Conservation (phyloP, 2,888 invertebrate species). For the Rhabditoides inermis region DNA sequence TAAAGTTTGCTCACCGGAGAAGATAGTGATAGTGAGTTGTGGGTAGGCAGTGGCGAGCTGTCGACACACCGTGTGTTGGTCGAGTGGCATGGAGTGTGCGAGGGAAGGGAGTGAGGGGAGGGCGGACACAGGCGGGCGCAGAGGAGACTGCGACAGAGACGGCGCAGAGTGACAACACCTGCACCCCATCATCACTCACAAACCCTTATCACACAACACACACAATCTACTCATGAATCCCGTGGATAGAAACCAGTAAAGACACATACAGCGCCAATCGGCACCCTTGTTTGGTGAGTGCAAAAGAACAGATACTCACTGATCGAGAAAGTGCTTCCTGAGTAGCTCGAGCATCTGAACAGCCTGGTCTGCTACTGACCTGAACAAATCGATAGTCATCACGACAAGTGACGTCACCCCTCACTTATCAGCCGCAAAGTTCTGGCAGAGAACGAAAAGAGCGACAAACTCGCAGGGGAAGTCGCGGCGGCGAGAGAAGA, state of each 20-base stretch:
- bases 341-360: constrained; percentile 79
- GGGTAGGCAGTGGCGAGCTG: constrained; percentile 88
- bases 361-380: constrained; percentile 62
- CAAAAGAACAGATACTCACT: constrained; percentile 6
- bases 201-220: too few species aligned
- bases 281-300: too few species aligned
- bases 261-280: too few species aligned
- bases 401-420: constrained; percentile 73
- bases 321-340: constrained; percentile 83
- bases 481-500: constrained; percentile 78
- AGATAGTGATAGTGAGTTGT: constrained; percentile 97
- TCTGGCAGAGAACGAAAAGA: constrained; percentile 86
- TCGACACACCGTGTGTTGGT: constrained; percentile 77
- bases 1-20: constrained; percentile 69
- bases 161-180: too few species aligned
- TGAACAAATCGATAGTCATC: background rate
- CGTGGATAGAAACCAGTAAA: too few species aligned
- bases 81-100: constrained; percentile 66
- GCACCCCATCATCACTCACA: too few species aligned
- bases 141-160: too few species aligned
- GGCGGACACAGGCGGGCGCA: too few species aligned
- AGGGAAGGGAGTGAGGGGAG: too few species aligned
- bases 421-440: background rate
- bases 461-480: constrained; percentile 78
- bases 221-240: too few species aligned